Conservation (phyloP, 2,888 invertebrate genomes). For the Phengaris arion region DNA sequence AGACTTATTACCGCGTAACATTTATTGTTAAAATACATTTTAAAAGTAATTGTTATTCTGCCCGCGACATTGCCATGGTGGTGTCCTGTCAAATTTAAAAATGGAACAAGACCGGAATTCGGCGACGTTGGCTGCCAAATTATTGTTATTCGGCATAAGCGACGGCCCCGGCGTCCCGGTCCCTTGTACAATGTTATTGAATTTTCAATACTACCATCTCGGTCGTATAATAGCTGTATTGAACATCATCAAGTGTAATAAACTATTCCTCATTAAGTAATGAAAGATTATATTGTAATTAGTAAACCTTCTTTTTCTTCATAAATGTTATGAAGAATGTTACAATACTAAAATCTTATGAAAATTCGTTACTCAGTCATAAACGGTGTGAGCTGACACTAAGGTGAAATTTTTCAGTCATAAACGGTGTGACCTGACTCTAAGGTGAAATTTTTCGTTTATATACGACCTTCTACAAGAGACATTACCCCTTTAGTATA, state of each 20-base stretch:
- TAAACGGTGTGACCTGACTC: not conserved
- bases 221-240: not conserved
- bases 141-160: slow-evolving; percentile 73
- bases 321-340: no score
- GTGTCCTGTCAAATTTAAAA: slow-evolving; percentile 77
- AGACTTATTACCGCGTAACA: slow-evolving; percentile 1
- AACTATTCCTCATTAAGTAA: no score
- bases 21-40: slow-evolving; percentile 23
- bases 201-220: slow-evolving; percentile 58
- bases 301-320: no score
- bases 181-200: slow-evolving; percentile 64
- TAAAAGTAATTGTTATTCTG: slow-evolving; percentile 53
- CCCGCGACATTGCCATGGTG: slow-evolving; percentile 51
- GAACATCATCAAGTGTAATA: not conserved
- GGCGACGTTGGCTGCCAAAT: slow-evolving; percentile 73
- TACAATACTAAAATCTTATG: no score
- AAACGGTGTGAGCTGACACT: not conserved
- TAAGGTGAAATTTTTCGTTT: not conserved
- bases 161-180: slow-evolving; percentile 40
- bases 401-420: not conserved
- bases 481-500: not conserved
- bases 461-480: not conserved
- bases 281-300: no score
- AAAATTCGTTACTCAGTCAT: no score
- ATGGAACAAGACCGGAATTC: slow-evolving; percentile 73